A percentile compares a stretch with the other conserved stretches of the same genome.
Evolutionary conservation across 2,113 vertebrate genomes (phyloP).

Genomic region (Gobio gobio): DNA sequence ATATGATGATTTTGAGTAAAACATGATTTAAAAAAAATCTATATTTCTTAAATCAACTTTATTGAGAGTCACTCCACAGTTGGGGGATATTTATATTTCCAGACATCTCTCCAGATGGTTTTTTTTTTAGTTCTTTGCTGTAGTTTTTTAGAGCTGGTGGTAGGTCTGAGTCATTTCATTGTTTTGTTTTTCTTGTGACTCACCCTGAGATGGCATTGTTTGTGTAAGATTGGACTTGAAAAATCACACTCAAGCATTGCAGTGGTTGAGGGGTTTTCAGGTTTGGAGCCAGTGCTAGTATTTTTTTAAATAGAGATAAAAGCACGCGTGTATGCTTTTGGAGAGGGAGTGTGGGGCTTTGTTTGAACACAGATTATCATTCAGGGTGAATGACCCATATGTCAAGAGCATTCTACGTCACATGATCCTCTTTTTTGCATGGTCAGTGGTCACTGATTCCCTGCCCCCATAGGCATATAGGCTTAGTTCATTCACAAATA

Average conservation of each 20-base stretch:
- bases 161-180: slow-evolving; percentile 44
- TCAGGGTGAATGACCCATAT: slow-evolving; percentile 55
- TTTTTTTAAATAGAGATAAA: slow-evolving; percentile 6
- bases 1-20: background rate
- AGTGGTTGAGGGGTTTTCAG: background rate
- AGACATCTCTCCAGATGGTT: slow-evolving; percentile 52
- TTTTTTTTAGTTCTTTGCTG: slow-evolving; percentile 32
- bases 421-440: slow-evolving; percentile 60
- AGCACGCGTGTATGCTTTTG: slow-evolving; percentile 47
- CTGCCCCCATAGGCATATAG: background rate
- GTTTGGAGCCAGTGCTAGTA: background rate
- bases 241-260: background rate
- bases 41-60: background rate
- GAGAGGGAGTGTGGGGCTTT: slow-evolving; percentile 24
- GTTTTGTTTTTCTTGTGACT: slow-evolving; percentile 33
- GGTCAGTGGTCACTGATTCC: slow-evolving; percentile 41
- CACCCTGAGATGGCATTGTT: background rate
- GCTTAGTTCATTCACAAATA: background rate
- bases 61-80: background rate
- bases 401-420: slow-evolving; percentile 53
- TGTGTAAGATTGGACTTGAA: background rate
- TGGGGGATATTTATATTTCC: slow-evolving; percentile 11
- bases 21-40: too few relatives aligned
- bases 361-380: slow-evolving; percentile 59
- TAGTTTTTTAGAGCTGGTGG: slow-evolving; percentile 24